Base-by-base conservation (phyloP, 1,140 invertebrate species). In the Meloidogyne hapla region DNA sequence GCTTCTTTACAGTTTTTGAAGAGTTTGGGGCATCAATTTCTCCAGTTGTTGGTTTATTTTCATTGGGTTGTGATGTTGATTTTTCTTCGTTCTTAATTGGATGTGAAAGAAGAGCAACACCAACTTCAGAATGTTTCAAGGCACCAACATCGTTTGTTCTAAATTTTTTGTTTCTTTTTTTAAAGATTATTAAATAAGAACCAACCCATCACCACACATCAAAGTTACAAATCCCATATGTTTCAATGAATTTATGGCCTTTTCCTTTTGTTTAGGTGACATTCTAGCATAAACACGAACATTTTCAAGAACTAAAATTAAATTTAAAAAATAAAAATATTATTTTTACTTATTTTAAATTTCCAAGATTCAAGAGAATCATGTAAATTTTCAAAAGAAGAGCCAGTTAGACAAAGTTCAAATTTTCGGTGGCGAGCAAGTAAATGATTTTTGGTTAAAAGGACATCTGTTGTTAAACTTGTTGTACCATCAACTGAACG, bases 91-190 rank as follows among this genome's bases (percentile, higher is more conserved):
- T 76, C n/a, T 71, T 77, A 21, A 71, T 21, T 3, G 92, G 92
- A 89, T 94, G 94, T 0, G 94, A 92, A 21, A 98, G 88, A 77
- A 96, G 91, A 0, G 94, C 94, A 42, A 95, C 94, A 69, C 93
- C 93, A 87, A 96, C 94, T 89, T 96, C 92, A 48, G 97, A 94
- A 89, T 99, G 96, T 90, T 99, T 99, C 12, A 99, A 89, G 26
- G 97, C 97, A n/a, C 97, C 97, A 28, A 99, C 97, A 90, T 99
- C 97, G 89, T 99, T 99, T 1, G 97, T 99, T 77, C 71, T 72
- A n/a, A 42, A 25, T 8, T 48, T 69, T 21, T 15, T 12, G 5
- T 18, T 8, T 0, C 13, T 28, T 72, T 3, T 56, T 45, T 25
- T 23, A 9, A 62, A 63, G 18, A 62, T 21, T 18, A 1, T 21